Evolutionary conservation across 2,113 vertebrate species (phyloP), one percentile per base, ranked within the genome.

Genomic region (Campylorhamphus procurvoides): DNA sequence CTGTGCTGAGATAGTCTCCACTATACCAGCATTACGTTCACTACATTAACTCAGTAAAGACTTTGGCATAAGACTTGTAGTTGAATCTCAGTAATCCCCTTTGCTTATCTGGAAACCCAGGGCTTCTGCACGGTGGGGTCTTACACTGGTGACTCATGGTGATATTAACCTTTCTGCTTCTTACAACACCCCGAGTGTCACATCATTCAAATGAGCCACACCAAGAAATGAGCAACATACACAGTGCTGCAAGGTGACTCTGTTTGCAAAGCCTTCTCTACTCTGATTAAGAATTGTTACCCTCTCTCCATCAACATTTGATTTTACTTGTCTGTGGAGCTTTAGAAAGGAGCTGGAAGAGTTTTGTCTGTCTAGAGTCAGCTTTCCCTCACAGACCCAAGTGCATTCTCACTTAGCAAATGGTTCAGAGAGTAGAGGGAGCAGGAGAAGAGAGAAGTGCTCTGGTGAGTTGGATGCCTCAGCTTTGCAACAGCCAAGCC

Each of bases 11-110:
- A 94, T 95, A 83, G 75, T 86, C 83, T 81, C 87, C 64, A 86
- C 96, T 97, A 93, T 90, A 60, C 88, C 33, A 81, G 86, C 94
- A 94, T 95, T 97, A 94, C n/a, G 92, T 96, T 95, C 95, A 96
- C 90, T 97, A 95, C 95, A 97, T 97, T 96, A 96, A 95, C 94
- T 97, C 96, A 91, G 95, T 94, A 96, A 96, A 96, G 95, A 53
- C 90, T 94, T 84, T 84, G 85, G 82, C 79, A 15, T 88, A 52
- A 82, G 78, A 49, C 71, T 75, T 20, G 74, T 24, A 44, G 94
- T 76, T 94, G 92, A 96, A 95, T 42, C 72, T 95, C 85, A 18
- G 68, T 96, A 97, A 96, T 97, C 93, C 92, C 82, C 76, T 95
- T 44, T 78, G 88, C 85, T 94, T 49, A 88, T 94, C 95, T 85